Base-by-base conservation (phyloP, 2,888 invertebrate genomes). In the Lottia scabra region DNA sequence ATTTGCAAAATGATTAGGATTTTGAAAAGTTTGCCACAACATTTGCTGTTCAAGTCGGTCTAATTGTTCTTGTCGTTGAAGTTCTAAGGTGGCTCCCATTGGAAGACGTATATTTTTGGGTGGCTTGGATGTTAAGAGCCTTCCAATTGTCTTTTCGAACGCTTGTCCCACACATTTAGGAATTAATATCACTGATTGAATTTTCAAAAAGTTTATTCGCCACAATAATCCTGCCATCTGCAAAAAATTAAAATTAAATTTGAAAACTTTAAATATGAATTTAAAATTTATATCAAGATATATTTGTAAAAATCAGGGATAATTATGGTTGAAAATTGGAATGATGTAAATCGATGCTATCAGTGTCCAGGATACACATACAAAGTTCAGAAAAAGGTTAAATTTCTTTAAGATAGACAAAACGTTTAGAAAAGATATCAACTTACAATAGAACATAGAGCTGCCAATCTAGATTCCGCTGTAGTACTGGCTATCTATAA, bases 1-100 rank as follows among this genome's bases (percentile, higher is more conserved):
- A 8, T 56, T 62, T 10, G 48, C 30, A 12, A 45, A 63, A 23
- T 15, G 38, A 16, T 63, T 44, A n/a, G 71, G 70, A 30, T 73
- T 74, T 56, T 81, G 82, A 27, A 82, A 63, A 30, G 81, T 79
- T 46, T 80, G 79, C 82, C 81, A 79, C 43, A 84, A 70, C 85
- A 91, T 87, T 81, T 91, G 91, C 75, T 91, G 91, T 80, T 91
- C 91, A 76, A 91, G 81, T 65, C 88, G 79, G 73, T 91, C 91
- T 70, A 91, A 83, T 70, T 90, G 90, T 77, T 91, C 91, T 74
- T 90, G 89, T 26, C 91, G 84, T 82, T 91, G 91, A 12, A 91
- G 83, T 79, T 91, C 91, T 67, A 91, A 79, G 2, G 92, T 92
- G 13, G 92, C 92, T 19, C 91, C 91, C 84, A 91, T 90, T 16